These are phyloP conservation scores for Platyscapa corneri DNA, from an alignment of 1,140 invertebrate genomes.

Conservation along the genomic window DNA sequence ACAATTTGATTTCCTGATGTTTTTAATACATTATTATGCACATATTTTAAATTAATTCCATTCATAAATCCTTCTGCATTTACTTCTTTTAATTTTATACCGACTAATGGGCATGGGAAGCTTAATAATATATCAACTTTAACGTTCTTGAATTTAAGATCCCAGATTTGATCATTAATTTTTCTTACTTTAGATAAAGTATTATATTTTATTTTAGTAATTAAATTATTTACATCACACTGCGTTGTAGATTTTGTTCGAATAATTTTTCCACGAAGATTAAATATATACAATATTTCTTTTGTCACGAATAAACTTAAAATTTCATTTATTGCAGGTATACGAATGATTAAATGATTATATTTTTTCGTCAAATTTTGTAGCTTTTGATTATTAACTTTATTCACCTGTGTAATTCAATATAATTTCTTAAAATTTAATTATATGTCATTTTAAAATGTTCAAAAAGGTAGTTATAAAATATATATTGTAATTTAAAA, in stretches of 20 bases:
- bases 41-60: slow-evolving; percentile 54
- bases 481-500: no score
- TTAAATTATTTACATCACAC: slow-evolving; percentile 51
- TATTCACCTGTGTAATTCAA: slow-evolving; percentile 56
- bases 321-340: neutral
- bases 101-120: slow-evolving; percentile 60
- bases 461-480: neutral
- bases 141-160: slow-evolving; percentile 46
- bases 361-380: slow-evolving; percentile 52
- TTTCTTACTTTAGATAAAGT: neutral
- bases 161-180: slow-evolving; percentile 6
- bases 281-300: neutral
- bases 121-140: slow-evolving; percentile 51
- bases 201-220: slow-evolving; percentile 16
- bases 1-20: slow-evolving; percentile 61
- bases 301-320: neutral
- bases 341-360: slow-evolving; percentile 8
- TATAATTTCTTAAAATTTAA: neutral
- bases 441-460: neutral
- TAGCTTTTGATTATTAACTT: slow-evolving; percentile 52
- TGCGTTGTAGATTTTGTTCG: slow-evolving; percentile 52
- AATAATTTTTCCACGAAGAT: slow-evolving; percentile 22
- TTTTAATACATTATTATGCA: slow-evolving; percentile 59
- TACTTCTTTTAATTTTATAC: slow-evolving; percentile 56
- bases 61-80: slow-evolving; percentile 58